Base-by-base conservation (phyloP, 2,888 invertebrate genomes). In the Axea sp. region DNA sequence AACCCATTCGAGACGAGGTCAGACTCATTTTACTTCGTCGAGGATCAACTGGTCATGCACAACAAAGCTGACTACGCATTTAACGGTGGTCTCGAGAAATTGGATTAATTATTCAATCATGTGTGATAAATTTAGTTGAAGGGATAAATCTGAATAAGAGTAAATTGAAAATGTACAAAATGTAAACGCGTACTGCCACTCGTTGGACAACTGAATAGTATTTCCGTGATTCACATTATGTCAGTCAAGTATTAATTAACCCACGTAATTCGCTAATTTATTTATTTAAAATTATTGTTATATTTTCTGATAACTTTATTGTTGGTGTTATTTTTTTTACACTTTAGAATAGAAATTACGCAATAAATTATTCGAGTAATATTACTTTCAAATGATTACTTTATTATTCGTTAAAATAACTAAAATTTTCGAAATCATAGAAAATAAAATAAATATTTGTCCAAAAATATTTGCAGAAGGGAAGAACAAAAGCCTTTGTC, bases 11-110 rank as follows among this genome's bases (percentile, higher is more conserved):
- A 98, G 89, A 99, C 99, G 5, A 93, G 97, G 79, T 98, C 98
- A 0, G 99, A 99, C 89, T 98, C 98, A 84, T 99, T 98, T 90
- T 99, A 99, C 89, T 99, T 99, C 88, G 98, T 99, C 71, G 98
- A 99, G 88, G 96, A 98, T 88, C 92, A 92, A 83, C 92, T 99
- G 67, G 96, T 99, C 76, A 99, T 99, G 98, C 99, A 99, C 90
- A 99, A 99, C 89, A 99, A 99, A 90, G 99, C 99, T 28, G 99
- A 98, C 88, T 99, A 99, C 88, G 96, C 98, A 45, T 99, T 98
- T 89, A 95, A 97, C 83, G 96, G 96, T 68, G 95, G 95, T 77
- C 88, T 90, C 12, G 95, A 88, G 85, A 96, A 95, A 55, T 59
- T 76, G 57, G 77, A 79, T 51, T 78, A 37, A 77, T 39, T 12